Conservation (phyloP, 2,888 invertebrate species). For the Teinopalpus imperialis region DNA sequence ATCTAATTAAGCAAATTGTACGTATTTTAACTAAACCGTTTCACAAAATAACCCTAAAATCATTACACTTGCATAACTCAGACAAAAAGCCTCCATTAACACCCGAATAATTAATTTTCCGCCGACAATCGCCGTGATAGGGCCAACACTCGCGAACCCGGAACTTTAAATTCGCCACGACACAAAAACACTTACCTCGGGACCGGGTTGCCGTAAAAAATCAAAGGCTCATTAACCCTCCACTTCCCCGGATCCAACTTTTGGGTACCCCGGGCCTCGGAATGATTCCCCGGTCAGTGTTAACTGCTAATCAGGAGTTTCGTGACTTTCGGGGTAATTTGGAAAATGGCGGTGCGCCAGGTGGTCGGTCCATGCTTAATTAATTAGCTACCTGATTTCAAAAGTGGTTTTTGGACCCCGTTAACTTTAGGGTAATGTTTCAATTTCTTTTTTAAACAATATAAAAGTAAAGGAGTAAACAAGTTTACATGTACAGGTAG, state of each 20-base stretch:
- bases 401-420: not conserved
- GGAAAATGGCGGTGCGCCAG: not conserved
- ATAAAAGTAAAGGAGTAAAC: not conserved
- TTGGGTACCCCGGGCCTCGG: conserved; percentile 4
- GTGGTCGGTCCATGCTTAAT: conserved; percentile 11
- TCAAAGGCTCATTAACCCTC: conserved; percentile 34
- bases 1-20: too few species aligned
- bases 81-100: conserved; percentile 16
- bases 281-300: conserved; percentile 6
- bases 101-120: conserved; percentile 13
- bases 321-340: conserved; percentile 2
- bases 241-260: conserved; percentile 26
- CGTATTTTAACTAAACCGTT: too few species aligned
- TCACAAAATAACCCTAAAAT: not conserved
- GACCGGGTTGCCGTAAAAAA: conserved; percentile 29
- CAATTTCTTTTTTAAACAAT: not conserved
- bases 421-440: conserved; percentile 1
- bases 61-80: not conserved
- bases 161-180: conserved; percentile 31
- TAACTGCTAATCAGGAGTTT: conserved; percentile 20
- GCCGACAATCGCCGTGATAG: not conserved
- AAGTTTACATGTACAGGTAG: too few species aligned
- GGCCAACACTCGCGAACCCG: conserved; percentile 29
- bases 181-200: conserved; percentile 32
- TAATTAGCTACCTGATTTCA: conserved; percentile 16